Base-by-base conservation (phyloP, 37 sponge, comb jelly and placozoan genomes). In the Chondrosia reniformis region DNA sequence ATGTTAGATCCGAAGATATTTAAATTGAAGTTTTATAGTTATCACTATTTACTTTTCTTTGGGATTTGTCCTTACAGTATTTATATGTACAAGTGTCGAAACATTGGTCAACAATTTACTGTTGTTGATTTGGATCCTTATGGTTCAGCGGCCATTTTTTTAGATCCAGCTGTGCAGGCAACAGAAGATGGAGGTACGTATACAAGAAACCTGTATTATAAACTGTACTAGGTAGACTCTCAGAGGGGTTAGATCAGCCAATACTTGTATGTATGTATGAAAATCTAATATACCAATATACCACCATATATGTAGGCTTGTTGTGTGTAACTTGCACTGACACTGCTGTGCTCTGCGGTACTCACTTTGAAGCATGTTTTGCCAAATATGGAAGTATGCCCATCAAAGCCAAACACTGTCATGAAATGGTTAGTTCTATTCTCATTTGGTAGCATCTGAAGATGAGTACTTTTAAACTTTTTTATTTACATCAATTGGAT, bases 71-170 rank as follows among this genome's bases (percentile, higher is more conserved):
- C 45, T 25, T 65, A 0, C 75, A 93, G 93, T 43, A 65, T 92
- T 84, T 59, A 92, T 66, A 95, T 95, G 96, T 88, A 95, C 62
- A 79, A 82, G 42, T 89, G 88, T 46, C 39, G 80, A 19, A 67
- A 85, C 9, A 69, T 81, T 12, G 67, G 81, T n/a, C 63, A 80
- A 25, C 78, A 79, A 22, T 94, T 89, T 76, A 87, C 90, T 84
- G 99, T 98, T 44, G 83, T 98, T 56, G 99, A 98, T 45, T 33
- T 98, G 7, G 98, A 97, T 80, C 99, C 99, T 0, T 98, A 98
- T 78, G 99, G 99, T 27, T 88, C 99, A 0, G 91, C 99, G 2
- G 37, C 87, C n/a, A 59, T 61, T 30, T 98, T 98, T 63, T 82
- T 95, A 40, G 99, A 98, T 62, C 44, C 96, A 21, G 87, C 93